Evolutionary conservation across 2,888 invertebrate species (phyloP).

Genomic region (Drosophila fulvimacula): DNA sequence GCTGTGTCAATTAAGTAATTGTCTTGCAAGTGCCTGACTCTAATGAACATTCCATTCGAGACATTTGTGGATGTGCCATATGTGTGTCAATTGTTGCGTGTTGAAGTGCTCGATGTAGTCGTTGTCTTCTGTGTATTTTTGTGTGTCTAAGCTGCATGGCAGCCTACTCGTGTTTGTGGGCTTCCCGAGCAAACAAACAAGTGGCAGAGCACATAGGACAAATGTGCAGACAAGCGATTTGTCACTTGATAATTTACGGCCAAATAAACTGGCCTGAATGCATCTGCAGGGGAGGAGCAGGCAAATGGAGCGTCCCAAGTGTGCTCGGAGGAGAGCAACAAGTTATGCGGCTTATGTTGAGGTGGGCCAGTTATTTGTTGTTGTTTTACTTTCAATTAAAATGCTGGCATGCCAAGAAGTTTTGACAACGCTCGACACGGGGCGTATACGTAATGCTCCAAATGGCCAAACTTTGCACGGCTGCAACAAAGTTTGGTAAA

Average conservation of each 20-base stretch:
- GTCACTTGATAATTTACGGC: conserved; percentile 68
- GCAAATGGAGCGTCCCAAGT: background rate
- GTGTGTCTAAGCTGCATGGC: conserved; percentile 19
- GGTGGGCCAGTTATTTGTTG: conserved; percentile 39
- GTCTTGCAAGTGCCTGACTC: conserved; percentile 1
- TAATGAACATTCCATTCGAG: conserved; percentile 2
- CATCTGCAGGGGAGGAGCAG: conserved; percentile 14
- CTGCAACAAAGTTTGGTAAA: conserved; percentile 35
- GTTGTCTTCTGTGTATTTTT: background rate
- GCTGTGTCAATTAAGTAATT: conserved; percentile 38
- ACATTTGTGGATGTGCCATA: conserved; percentile 15
- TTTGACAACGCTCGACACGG: conserved; percentile 48
- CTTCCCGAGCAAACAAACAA: conserved; percentile 62
- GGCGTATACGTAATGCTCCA: conserved; percentile 33
- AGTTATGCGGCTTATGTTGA: conserved; percentile 27
- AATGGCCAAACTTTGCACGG: conserved; percentile 26
- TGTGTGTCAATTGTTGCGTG: conserved; percentile 56
- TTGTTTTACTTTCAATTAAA: conserved; percentile 64
- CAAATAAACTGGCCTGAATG: conserved; percentile 31
- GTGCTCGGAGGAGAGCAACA: conserved; percentile 15
- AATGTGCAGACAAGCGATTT: conserved; percentile 71
- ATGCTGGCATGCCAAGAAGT: conserved; percentile 49
- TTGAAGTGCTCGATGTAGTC: conserved; percentile 22
- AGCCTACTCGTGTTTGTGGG: conserved; percentile 46
- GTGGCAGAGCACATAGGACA: conserved; percentile 51